phyloP scores from a whole-genome alignment of 1,140 invertebrate genomes.

The Melanaphis sacchari region DNA sequence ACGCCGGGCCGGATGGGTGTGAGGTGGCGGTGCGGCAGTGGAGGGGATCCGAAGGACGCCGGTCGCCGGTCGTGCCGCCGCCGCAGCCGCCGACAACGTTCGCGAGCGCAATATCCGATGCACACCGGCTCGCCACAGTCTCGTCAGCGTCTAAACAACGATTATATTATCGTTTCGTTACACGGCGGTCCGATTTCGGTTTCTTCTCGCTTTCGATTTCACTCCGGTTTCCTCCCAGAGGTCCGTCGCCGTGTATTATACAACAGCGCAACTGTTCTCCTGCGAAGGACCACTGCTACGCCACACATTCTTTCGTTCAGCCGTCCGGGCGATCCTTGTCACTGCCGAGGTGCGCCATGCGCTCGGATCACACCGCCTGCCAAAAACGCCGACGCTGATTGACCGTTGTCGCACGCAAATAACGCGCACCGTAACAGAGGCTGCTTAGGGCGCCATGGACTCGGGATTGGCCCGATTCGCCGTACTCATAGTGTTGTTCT shows the following conservation, averaged over 20 bases:
- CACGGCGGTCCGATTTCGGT: not conserved
- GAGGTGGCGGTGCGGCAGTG: not conserved
- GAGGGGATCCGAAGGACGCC: slow-evolving; percentile 10
- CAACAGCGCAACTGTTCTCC: not conserved
- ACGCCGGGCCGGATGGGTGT: not conserved
- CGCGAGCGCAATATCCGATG: not conserved
- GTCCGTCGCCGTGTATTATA: not conserved
- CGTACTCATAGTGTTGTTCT: slow-evolving; percentile 58
- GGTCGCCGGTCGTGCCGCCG: not conserved
- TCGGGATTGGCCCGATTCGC: slow-evolving; percentile 54
- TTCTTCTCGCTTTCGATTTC: not conserved
- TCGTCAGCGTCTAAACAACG: not conserved
- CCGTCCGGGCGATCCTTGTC: not conserved
- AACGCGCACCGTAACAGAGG: too few species aligned
- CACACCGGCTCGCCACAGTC: not conserved
- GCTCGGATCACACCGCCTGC: too few species aligned
- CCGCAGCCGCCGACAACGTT: not conserved
- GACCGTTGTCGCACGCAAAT: too few species aligned
- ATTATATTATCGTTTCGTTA: not conserved
- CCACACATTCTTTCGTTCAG: too few species aligned
- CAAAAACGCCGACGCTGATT: not conserved
- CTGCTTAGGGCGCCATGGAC: slow-evolving; percentile 43
- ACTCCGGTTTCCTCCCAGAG: not conserved
- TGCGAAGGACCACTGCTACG: too few species aligned
- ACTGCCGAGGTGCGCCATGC: not conserved